Evolutionary conservation across 2,888 invertebrate species (phyloP), one percentile per base, ranked within the genome.

Genomic region (Macrophya annulata): DNA sequence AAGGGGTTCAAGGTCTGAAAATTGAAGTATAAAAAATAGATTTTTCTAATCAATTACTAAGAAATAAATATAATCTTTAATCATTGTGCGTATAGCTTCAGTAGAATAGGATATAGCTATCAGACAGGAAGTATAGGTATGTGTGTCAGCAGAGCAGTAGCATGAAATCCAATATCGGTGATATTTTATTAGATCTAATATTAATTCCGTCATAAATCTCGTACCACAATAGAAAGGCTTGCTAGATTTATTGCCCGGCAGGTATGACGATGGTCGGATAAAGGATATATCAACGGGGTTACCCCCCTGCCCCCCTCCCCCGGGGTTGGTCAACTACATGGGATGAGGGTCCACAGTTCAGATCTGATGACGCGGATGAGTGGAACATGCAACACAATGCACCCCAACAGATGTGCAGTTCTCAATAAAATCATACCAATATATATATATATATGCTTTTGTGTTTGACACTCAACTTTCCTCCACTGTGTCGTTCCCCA

Each of bases 221-320:
- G 76, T 85, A 83, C 87, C 83, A 83, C 83, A 86, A 86, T 87
- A 85, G 77, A 31, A 86, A 86, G 86, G 87, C 71, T 87, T 87
- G 87, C 65, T 87, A 87, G 90, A 90, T 91, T 91, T 92, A 91
- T 91, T 89, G 89, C 88, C 88, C 88, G 89, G 89, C 90, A 91
- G 90, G 89, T 91, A 90, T 88, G 88, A 89, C 90, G 91, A 91
- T 92, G 91, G 68, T 68, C 48, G 89, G 91, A 91, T 91, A 90
- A 91, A 91, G 90, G 89, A 87, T 89, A 86, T 51, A 71, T 74
- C 65, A 62, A 76, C 82, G 81, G 45, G 59, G 59, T 81, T 81
- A 2, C 9, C 31, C 74, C n/a, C n/a, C n/a, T n/a, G n/a, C n/a
- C n/a, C n/a, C n/a, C n/a, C n/a, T n/a, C 9, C 31, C 74, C 17